Conservation (phyloP, 30 jellyfish, hydroid and myxozoan genomes). For the Rhopilema esculentum region DNA sequence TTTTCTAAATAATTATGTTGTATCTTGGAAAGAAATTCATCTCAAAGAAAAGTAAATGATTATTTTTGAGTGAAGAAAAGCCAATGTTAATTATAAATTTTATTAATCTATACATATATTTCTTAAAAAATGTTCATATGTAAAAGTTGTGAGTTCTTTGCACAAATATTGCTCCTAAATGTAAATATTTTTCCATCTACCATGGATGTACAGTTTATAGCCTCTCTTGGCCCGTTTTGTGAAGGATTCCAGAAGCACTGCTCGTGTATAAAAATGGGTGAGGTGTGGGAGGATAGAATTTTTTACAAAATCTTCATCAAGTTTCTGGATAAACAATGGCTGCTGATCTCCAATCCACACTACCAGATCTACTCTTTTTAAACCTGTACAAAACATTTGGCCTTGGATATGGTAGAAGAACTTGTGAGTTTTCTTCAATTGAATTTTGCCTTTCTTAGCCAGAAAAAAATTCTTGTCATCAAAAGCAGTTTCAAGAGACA, state of each 20-base stretch:
- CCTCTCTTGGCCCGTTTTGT: conserved; percentile 6
- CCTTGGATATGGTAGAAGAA: conserved; percentile 5
- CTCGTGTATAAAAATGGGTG: conserved; percentile 3
- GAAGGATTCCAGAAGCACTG: not conserved
- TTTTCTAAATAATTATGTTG: not conserved
- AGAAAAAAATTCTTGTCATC: conserved; percentile 7
- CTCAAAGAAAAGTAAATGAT: not conserved
- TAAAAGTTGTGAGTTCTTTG: not conserved
- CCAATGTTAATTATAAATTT: not conserved
- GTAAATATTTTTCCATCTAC: not conserved
- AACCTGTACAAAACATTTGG: conserved; percentile 21
- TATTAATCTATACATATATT: not conserved
- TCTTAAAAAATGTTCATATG: not conserved
- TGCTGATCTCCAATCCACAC: conserved; percentile 20
- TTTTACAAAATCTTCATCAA: conserved; percentile 2
- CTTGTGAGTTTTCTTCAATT: not conserved
- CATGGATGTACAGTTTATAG: not conserved
- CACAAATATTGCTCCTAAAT: not conserved
- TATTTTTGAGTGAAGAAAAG: not conserved
- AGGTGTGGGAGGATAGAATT: conserved; percentile 5
- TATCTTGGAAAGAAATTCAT: not conserved
- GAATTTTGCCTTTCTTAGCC: not conserved
- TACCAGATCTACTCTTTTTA: conserved; percentile 16
- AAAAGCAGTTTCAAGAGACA: not conserved
- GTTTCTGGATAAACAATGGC: conserved; percentile 1